Evolutionary conservation across 2,797 vertebrate genomes (phyloP).

Genomic region (Rhinoraja longicauda): DNA sequence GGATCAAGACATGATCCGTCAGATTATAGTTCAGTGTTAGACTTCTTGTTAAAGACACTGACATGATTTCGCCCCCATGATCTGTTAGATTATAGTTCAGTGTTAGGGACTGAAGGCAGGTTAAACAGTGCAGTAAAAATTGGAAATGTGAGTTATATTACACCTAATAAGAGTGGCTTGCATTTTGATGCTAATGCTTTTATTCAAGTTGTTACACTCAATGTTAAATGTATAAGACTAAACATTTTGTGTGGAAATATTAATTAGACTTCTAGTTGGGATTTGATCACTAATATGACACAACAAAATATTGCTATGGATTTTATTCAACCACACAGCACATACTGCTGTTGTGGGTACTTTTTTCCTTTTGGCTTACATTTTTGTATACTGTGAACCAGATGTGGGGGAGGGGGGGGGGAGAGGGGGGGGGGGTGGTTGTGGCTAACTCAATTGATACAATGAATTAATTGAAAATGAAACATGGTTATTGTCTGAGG

Average conservation of each 20-base stretch:
- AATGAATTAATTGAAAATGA: not conserved
- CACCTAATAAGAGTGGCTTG: not conserved
- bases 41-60: too few relatives aligned
- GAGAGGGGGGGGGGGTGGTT: too few relatives aligned
- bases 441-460: not conserved
- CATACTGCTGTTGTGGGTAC: not conserved
- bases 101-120: not conserved
- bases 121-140: not conserved
- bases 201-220: not conserved
- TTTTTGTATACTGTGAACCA: not conserved
- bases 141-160: not conserved
- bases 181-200: not conserved
- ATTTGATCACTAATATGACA: not conserved
- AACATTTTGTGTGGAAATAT: not conserved
- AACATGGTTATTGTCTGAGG: not conserved
- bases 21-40: not conserved
- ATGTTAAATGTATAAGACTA: not conserved
- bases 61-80: not conserved
- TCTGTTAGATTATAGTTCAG: not conserved
- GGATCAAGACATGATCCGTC: not conserved
- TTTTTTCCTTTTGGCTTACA: too few relatives aligned
- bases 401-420: not conserved
- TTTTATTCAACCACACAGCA: not conserved
- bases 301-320: not conserved
- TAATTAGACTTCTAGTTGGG: not conserved